Conservation (phyloP, 2,888 invertebrate genomes). For the Thecophora atra region DNA sequence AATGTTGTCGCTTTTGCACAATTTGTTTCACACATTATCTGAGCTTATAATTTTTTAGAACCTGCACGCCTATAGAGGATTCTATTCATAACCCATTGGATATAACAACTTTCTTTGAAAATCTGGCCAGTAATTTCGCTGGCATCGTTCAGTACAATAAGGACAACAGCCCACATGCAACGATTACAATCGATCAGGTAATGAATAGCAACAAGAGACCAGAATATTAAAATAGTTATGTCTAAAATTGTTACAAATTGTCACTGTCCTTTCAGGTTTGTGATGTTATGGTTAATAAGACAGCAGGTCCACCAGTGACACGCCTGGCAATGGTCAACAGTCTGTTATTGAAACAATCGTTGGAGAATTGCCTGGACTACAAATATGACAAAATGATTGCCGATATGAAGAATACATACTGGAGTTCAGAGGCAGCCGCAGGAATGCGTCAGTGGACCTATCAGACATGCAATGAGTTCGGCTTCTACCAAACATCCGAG, state of each 20-base stretch:
- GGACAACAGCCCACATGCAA: conserved; percentile 82
- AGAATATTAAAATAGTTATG: not conserved
- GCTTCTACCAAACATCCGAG: conserved; percentile 89
- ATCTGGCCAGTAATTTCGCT: conserved; percentile 87
- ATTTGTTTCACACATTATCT: not conserved
- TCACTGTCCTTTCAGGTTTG: conserved; percentile 70
- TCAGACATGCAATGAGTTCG: conserved; percentile 96
- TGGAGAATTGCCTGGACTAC: conserved; percentile 83
- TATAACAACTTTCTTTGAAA: conserved; percentile 81
- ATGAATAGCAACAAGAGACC: conserved; percentile 35
- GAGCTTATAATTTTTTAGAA: conserved; percentile 65
- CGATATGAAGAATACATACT: conserved; percentile 73
- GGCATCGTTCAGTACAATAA: conserved; percentile 94
- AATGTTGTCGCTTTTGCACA: not conserved
- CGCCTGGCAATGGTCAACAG: conserved; percentile 79
- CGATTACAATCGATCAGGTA: conserved; percentile 81
- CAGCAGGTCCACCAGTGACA: conserved; percentile 71
- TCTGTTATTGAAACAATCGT: conserved; percentile 73
- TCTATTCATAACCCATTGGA: conserved; percentile 72
- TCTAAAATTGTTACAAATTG: not conserved
- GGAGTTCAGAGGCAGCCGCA: conserved; percentile 76
- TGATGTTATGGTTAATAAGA: conserved; percentile 75
- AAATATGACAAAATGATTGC: conserved; percentile 80
- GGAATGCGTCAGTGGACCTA: conserved; percentile 88
- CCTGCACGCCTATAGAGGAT: conserved; percentile 78